These are phyloP conservation scores for Micropterix aruncella DNA, from an alignment of 2,888 invertebrate species.

Conservation along the genomic window DNA sequence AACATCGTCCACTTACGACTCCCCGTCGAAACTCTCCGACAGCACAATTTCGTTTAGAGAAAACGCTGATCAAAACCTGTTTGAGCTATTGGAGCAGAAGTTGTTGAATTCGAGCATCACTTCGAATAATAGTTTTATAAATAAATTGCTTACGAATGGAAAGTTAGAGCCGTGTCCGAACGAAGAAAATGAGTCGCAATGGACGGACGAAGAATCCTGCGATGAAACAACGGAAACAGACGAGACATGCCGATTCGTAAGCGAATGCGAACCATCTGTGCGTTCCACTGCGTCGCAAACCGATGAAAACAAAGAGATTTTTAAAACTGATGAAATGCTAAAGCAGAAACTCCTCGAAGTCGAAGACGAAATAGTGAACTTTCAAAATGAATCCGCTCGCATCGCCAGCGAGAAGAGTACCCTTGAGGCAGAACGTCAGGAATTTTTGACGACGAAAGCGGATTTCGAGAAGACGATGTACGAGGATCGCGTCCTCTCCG, in stretches of 20 bases:
- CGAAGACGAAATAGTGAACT: slow-evolving; percentile 44
- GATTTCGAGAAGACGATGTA: slow-evolving; percentile 43
- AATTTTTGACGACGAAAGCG: slow-evolving; percentile 45
- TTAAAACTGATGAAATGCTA: slow-evolving; percentile 42
- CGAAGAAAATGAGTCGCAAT: no score
- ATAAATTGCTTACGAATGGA: slow-evolving; percentile 36
- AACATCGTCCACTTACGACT: background rate
- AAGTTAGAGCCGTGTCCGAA: no score
- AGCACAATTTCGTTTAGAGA: slow-evolving; percentile 20
- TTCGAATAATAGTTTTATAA: slow-evolving; percentile 49
- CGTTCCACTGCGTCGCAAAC: slow-evolving; percentile 5
- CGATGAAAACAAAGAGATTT: slow-evolving; percentile 18
- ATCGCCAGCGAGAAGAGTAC: slow-evolving; percentile 40
- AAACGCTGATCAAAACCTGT: slow-evolving; percentile 54
- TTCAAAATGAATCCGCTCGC: slow-evolving; percentile 35
- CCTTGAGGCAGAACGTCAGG: slow-evolving; percentile 45
- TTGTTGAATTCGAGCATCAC: slow-evolving; percentile 58
- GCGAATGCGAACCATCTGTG: slow-evolving; percentile 7
- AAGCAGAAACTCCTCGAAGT: slow-evolving; percentile 48
- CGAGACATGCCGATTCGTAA: slow-evolving; percentile 15
- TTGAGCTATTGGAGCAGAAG: slow-evolving; percentile 65
- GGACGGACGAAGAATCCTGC: slow-evolving; percentile 4
- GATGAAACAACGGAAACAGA: slow-evolving; percentile 19
- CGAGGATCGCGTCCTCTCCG: slow-evolving; percentile 49
- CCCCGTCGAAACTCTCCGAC: background rate